Conservation (phyloP, 2,113 vertebrate genomes). For the Strix uralensis region DNA sequence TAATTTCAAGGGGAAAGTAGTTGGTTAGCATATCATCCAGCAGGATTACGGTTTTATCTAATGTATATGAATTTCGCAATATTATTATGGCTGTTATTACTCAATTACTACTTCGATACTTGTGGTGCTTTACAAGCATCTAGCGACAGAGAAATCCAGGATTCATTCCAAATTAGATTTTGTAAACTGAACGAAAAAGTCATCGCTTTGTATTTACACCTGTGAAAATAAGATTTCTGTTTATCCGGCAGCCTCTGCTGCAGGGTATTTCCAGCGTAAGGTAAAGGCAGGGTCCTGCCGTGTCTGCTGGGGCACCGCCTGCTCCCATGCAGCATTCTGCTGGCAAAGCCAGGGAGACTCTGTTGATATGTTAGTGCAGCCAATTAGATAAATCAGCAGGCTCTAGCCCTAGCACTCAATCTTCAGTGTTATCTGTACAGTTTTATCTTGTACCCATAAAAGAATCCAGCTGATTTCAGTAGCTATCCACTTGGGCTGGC, state of each 20-base stretch:
- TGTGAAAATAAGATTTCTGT: background rate
- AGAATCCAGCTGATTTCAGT: constrained; percentile 37
- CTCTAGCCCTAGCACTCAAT: background rate
- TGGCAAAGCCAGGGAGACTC: background rate
- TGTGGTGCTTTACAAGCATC: background rate
- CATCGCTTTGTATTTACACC: background rate
- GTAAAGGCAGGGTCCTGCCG: background rate
- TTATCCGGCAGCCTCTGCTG: background rate
- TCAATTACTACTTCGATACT: background rate
- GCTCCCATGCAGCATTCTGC: background rate
- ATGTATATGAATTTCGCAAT: background rate
- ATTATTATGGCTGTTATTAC: background rate
- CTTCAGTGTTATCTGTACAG: background rate
- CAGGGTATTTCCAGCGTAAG: background rate
- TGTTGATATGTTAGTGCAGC: background rate
- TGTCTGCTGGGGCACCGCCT: fast-evolving
- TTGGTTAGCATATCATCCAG: background rate
- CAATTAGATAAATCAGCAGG: background rate
- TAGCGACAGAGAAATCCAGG: background rate
- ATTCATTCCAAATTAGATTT: background rate
- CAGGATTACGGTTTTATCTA: background rate
- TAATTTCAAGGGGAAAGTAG: background rate
- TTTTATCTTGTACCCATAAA: constrained; percentile 4
- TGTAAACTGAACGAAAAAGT: background rate
- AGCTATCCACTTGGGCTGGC: background rate